A percentile compares a stretch with the other conserved stretches of the same genome.
Conservation (phyloP, 2,888 invertebrate genomes). For the Argyresthia goedartella region DNA sequence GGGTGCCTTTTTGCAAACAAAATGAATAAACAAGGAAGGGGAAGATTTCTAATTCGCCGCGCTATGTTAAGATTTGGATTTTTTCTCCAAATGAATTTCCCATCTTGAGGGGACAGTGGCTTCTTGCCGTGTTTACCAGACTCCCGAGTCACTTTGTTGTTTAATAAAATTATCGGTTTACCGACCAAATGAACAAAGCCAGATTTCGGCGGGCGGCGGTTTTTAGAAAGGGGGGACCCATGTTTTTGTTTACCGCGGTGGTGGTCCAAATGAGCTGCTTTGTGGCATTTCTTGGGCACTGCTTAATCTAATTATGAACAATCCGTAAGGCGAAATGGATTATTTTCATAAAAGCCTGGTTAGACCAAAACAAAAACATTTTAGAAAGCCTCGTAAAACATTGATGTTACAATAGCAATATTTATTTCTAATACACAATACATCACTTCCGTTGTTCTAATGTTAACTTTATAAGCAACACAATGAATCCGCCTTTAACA, state of each 20-base stretch:
- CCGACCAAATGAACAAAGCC: conserved; percentile 70
- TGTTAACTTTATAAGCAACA: too few relatives aligned
- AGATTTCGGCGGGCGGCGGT: conserved; percentile 56
- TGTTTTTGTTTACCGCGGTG: conserved; percentile 57
- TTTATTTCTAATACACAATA: background rate
- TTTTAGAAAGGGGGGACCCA: conserved; percentile 47
- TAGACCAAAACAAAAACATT: background rate
- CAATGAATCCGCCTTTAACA: background rate
- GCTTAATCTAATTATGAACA: conserved; percentile 69
- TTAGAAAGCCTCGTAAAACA: conserved; percentile 4
- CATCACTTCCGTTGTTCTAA: background rate
- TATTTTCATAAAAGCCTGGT: conserved; percentile 3
- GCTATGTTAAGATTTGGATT: conserved; percentile 40
- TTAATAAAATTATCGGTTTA: conserved; percentile 72
- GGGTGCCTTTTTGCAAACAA: conserved; percentile 18
- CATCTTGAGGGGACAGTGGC: conserved; percentile 66
- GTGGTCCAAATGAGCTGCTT: conserved; percentile 52
- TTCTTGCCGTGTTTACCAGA: conserved; percentile 66
- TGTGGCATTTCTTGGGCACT: conserved; percentile 49
- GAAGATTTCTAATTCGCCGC: conserved; percentile 37
- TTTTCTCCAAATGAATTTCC: conserved; percentile 64
- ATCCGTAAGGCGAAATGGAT: conserved; percentile 57
- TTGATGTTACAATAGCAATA: background rate
- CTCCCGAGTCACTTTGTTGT: conserved; percentile 65
- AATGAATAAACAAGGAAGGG: conserved; percentile 24